Evolutionary conservation across 2,797 vertebrate genomes (phyloP), one percentile per base, ranked within the genome.

Genomic region (Myotis pilosus): DNA sequence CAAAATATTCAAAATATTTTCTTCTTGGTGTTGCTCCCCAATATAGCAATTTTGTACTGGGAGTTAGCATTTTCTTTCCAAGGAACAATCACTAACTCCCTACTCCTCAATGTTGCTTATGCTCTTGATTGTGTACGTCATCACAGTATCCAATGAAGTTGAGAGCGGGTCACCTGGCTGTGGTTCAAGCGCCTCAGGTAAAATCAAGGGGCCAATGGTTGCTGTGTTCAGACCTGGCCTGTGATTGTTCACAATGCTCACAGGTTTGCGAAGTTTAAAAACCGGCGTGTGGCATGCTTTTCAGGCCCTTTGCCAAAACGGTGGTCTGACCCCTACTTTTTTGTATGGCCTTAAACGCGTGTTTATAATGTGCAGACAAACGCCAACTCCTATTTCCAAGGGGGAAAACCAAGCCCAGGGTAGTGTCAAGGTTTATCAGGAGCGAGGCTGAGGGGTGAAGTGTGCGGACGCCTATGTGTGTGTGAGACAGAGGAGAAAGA

Each of bases 21-120:
- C 78, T 87, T 79, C 83, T 86, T 84, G 92, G 76, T 38, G n/a
- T 80, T 69, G 64, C 17, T 72, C 60, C 66, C 62, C 53, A 91
- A 10, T 12, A 79, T 28, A 94, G 92, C 57, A 72, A 44, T 55
- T 60, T 69, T 44, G 79, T 38, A 44, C 55, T 28, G 69, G 79
- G 33, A 95, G 69, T 74, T 81, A 68, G 41, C 80, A 55, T 91
- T 86, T 92, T 93, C 76, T 71, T 51, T 47, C 28, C 66, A 44
- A 47, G 30, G 41, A n/a, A 72, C 66, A 86, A 53, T 47, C 22
- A 41, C 49, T 33, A 44, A 75, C 25, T 53, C 80, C 64, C 7
- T 38, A 1, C 38, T 74, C 62, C 17, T 89, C 66, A 16, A n/a
- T 36, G 33, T 10, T 28, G 74, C 41, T 87, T 33, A 30, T 55